These are phyloP conservation scores for Danaus chrysippus DNA, from an alignment of 2,888 invertebrate genomes.

Conservation along the genomic window DNA sequence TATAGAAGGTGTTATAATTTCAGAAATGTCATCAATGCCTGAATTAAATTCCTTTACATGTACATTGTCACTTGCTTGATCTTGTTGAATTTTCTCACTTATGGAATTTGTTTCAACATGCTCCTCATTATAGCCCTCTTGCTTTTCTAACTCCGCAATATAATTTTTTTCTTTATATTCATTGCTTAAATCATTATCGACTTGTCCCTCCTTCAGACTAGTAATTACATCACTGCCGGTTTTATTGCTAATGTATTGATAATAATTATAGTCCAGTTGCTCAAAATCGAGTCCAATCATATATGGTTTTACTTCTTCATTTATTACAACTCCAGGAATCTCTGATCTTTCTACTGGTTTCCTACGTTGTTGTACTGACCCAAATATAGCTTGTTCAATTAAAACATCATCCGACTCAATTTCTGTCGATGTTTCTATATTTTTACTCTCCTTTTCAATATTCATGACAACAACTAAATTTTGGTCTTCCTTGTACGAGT, in stretches of 20 bases:
- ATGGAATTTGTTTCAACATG: no score
- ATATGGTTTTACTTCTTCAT: constrained; percentile 61
- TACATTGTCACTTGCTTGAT: background rate
- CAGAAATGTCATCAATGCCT: no score
- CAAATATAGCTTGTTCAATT: constrained; percentile 80
- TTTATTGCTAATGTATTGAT: constrained; percentile 42
- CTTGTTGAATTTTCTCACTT: no score
- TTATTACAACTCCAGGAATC: constrained; percentile 56
- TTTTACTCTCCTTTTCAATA: background rate
- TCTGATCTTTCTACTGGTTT: constrained; percentile 37
- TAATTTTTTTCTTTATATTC: background rate
- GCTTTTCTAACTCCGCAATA: background rate
- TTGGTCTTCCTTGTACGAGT: background rate
- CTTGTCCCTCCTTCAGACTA: background rate
- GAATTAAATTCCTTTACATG: background rate
- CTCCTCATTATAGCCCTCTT: background rate
- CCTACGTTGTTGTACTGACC: constrained; percentile 80
- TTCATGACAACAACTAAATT: background rate
- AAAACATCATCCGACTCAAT: constrained; percentile 38
- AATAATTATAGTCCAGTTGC: constrained; percentile 57
- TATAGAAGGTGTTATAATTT: no score
- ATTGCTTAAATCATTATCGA: constrained; percentile 11
- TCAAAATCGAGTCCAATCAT: constrained; percentile 54
- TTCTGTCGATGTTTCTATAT: constrained; percentile 2
- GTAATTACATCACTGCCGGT: constrained; percentile 23